Base-by-base conservation (phyloP, 37 sponge, comb jelly and placozoan species). In the Haliclona indistincta region DNA sequence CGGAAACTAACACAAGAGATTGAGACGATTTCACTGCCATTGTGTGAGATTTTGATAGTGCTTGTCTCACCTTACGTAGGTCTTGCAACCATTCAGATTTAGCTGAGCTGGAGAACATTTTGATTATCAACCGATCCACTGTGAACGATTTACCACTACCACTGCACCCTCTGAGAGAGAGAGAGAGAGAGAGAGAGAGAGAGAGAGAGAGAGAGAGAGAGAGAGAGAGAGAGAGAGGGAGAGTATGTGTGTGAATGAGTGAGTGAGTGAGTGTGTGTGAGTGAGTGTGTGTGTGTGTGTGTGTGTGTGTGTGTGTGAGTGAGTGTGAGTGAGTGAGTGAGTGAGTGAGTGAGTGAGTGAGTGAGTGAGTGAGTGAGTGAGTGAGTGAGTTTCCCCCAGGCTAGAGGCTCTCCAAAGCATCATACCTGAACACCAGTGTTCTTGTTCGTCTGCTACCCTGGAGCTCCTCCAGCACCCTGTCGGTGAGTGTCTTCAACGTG, bases 111-210 rank as follows among this genome's bases (percentile, higher is more conserved):
- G 78, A 65, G 23, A 88, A 78, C 75, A 82, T 74, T 38, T 83
- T 74, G 38, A 91, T 55, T 64, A 91, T 63, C 38, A 94, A 69
- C n/a, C 63, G 64, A 29, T 91, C 85, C 10, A 85, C 77, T 40
- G 79, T 73, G 74, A 78, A 79, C 10, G 88, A 78, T 52, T 94
- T 94, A 10, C 95, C 95, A 81, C 88, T 87, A 20, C 95, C 91
- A 75, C 85, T 71, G 22, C 71, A 53, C 0, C 95, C 95, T 62
- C 89, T 90, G 56, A 10, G 26, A 15, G 13, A 43, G 35, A 25
- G 6, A 15, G 8, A 28, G 20, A 64, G 56, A 25, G 10, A 29
- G 15, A 23, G 15, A 23, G 10, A 61, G n/a, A n/a, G n/a, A n/a
- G n/a, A n/a, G n/a, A n/a, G n/a, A n/a, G n/a, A n/a, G n/a, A n/a